Evolutionary conservation across 2,113 vertebrate genomes (phyloP).

Genomic region (Artemisiospiza belli): DNA sequence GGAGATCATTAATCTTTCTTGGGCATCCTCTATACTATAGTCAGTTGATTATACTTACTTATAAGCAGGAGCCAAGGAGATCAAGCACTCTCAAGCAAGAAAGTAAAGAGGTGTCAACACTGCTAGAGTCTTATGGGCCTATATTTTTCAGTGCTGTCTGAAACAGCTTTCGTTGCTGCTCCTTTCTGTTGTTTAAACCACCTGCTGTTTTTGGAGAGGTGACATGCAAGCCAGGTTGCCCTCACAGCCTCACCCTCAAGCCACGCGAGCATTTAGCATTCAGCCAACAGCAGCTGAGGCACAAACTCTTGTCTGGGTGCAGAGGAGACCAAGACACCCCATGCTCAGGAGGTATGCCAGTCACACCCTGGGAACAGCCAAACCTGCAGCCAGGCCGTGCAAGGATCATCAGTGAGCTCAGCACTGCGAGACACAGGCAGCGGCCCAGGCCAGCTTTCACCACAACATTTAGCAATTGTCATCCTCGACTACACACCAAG

Average conservation of each 20-base stretch:
- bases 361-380: neutral
- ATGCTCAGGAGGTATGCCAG: neutral
- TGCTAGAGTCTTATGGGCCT: neutral
- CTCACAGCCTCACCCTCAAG: neutral
- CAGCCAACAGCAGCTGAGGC: neutral
- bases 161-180: neutral
- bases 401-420: neutral
- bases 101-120: neutral
- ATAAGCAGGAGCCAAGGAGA: neutral
- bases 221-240: neutral
- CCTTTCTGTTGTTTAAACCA: neutral
- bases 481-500: neutral
- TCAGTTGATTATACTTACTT: neutral
- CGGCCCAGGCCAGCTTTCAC: neutral
- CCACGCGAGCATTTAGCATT: neutral
- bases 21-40: neutral
- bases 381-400: neutral
- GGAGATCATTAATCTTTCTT: neutral
- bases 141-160: neutral
- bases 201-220: neutral
- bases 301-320: neutral
- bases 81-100: neutral
- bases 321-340: neutral
- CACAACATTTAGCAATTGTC: neutral
- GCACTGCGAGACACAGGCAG: accelerated